phyloP scores from a whole-genome alignment of 2,113 vertebrate species.

The Protobothrops flavoviridis region DNA sequence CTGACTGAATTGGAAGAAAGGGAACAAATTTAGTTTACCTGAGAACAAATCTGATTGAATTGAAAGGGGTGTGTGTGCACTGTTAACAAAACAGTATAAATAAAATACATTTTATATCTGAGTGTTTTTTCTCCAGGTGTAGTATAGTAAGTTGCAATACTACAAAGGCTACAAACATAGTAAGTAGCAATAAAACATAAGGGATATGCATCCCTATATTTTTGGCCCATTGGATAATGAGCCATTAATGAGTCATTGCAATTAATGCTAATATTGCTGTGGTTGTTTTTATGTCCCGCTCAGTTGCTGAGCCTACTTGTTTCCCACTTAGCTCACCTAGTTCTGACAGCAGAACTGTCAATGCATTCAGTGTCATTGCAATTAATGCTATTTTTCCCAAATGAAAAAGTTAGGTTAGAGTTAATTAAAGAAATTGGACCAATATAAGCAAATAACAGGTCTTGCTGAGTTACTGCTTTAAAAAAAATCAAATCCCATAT shows the following conservation, averaged over 20 bases:
- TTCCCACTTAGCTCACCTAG: not conserved
- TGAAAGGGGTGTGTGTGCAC: not conserved
- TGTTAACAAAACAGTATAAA: not conserved
- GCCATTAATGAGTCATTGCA: slow-evolving; percentile 11
- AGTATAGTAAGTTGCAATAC: no score
- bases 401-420: slow-evolving; percentile 3
- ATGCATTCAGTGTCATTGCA: not conserved
- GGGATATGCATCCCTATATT: not conserved
- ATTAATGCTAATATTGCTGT: not conserved
- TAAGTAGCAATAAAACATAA: not conserved
- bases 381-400: not conserved
- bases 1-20: no score
- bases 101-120: not conserved
- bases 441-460: slow-evolving; percentile 6
- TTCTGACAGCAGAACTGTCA: not conserved
- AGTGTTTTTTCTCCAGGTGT: not conserved
- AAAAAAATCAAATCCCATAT: not conserved
- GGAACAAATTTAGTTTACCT: not conserved
- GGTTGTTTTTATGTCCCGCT: not conserved
- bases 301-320: not conserved
- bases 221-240: slow-evolving; percentile 25
- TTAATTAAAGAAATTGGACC: slow-evolving; percentile 22
- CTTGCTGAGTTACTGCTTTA: not conserved
- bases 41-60: not conserved
- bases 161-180: no score